Base-by-base conservation (phyloP, 1,140 invertebrate species). In the Campoletis sonorensis region DNA sequence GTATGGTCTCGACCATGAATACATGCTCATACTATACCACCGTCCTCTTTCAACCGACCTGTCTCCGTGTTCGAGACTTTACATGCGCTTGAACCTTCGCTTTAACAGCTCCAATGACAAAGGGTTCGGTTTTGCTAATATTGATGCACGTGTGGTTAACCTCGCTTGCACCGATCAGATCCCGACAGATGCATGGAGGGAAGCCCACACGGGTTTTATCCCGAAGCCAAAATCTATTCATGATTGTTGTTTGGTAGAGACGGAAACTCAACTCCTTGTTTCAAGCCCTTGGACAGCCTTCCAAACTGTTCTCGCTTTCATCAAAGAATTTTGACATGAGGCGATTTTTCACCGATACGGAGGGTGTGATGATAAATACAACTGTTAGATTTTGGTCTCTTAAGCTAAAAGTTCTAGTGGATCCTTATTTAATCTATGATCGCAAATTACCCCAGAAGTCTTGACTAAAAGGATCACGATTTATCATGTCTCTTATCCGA, bases 131-230 rank as follows among this genome's bases (percentile, higher is more conserved):
- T 72, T 82, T 33, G 77, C 80, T 79, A 81, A 84, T 84, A 84
- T 84, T 84, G 83, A 81, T 79, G 80, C 80, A 68, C 80, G 73
- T 81, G 80, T 68, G 83, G 80, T 84, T 68, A 80, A 67, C 70
- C 45, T 76, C 68, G 54, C 58, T 23, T n/a, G 40, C 51, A 61
- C 71, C 51, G 71, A 4, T 23, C 78, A 76, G 51, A 61, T 51
- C 54, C 40, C 51, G 73, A 72, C n/a, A 23, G 70, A 49, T 15
- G 7, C 61, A 10, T 27, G 10, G 61, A 64, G 23, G 10, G 11
- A 27, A 64, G 23, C 61, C 13, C 61, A 23, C 37, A 10, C 37
- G 18, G 37, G n/a, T 45, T 40, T 72, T 72, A 72, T 49, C 70
- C 70, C 30, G 5, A 26, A 64, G n/a, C 23, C 61, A 64, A 23